These are phyloP conservation scores for Oxystoma pomonae DNA, from an alignment of 2,888 invertebrate genomes.

Conservation along the genomic window DNA sequence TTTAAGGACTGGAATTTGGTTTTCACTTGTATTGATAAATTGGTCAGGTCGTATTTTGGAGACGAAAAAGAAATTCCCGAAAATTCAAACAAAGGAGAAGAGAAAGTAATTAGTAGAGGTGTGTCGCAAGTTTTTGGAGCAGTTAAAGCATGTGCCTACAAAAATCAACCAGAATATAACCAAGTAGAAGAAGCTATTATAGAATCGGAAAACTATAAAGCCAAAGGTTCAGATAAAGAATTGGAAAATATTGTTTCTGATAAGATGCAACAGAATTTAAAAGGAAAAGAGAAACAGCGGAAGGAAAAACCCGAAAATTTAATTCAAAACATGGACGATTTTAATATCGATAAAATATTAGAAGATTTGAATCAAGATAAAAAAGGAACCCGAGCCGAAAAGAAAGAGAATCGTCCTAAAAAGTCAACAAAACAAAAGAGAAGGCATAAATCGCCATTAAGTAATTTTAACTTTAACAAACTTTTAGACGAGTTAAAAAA, in stretches of 20 bases:
- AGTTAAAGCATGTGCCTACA: conserved; percentile 45
- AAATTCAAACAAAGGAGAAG: too few species aligned
- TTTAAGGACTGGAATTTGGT: conserved; percentile 53
- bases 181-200: background rate
- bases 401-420: too few species aligned
- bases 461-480: background rate
- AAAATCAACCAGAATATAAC: conserved; percentile 28
- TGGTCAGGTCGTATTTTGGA: conserved; percentile 37
- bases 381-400: background rate
- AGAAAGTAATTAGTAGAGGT: conserved; percentile 38
- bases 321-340: background rate
- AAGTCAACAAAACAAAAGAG: background rate
- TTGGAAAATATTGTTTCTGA: too few species aligned
- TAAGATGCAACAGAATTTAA: too few species aligned
- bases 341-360: background rate
- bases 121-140: conserved; percentile 42
- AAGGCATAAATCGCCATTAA: background rate
- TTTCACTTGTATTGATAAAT: conserved; percentile 44
- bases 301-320: background rate
- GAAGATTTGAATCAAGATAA: background rate
- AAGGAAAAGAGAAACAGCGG: conserved; percentile 6
- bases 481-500: background rate
- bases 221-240: background rate
- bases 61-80: conserved; percentile 39
- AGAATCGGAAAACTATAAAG: background rate